A percentile compares a stretch with the other conserved stretches of the same genome.
Evolutionary conservation across 2,797 vertebrate genomes (phyloP).

Genomic region (Triplophysa yarkandensis): DNA sequence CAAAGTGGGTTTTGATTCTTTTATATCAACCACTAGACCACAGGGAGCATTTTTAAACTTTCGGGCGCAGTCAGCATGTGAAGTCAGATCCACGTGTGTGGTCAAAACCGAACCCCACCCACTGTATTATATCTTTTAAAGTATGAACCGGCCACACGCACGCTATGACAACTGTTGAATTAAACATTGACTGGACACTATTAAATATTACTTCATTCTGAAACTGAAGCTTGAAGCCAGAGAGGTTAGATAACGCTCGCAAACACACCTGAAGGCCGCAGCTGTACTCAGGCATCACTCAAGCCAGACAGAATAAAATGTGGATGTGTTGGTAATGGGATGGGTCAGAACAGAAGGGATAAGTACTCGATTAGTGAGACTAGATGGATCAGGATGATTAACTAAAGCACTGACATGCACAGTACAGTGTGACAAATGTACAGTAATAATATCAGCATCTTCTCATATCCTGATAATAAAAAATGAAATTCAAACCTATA

Average conservation of each 20-base stretch:
- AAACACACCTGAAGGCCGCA: background rate
- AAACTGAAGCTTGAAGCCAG: background rate
- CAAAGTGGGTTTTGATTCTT: background rate
- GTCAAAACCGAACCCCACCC: slow-evolving; percentile 8
- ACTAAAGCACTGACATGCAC: background rate
- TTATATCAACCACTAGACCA: background rate
- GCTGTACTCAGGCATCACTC: background rate
- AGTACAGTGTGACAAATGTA: background rate
- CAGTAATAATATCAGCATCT: background rate
- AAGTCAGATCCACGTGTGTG: background rate
- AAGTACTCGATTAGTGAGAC: background rate
- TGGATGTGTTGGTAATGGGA: background rate
- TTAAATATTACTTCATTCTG: slow-evolving; percentile 4
- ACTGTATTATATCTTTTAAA: background rate
- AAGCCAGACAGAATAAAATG: background rate
- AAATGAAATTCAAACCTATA: too few relatives aligned
- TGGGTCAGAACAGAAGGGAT: background rate
- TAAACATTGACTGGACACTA: background rate
- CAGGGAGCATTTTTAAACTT: background rate
- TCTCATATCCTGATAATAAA: too few relatives aligned
- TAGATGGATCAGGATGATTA: background rate
- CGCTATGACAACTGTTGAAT: background rate
- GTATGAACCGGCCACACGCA: background rate
- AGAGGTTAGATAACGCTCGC: slow-evolving; percentile 3
- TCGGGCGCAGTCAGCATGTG: background rate